A percentile compares a stretch with the other conserved stretches of the same genome.
phyloP scores from a whole-genome alignment of 2,888 invertebrate species.

The Gibbula magus region DNA sequence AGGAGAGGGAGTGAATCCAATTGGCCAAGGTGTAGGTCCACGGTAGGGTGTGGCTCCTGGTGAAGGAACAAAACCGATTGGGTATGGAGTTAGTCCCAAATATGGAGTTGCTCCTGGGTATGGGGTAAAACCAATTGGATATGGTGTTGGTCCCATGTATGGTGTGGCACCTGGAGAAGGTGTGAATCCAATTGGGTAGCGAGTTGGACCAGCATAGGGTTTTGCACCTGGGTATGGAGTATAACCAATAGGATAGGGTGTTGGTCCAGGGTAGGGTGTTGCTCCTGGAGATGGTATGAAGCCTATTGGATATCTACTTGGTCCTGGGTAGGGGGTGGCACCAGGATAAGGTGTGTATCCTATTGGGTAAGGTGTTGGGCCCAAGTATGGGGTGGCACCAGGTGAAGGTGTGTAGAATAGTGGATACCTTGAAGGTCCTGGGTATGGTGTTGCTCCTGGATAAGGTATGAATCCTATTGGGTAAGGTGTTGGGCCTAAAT shows the following conservation, averaged over 20 bases:
- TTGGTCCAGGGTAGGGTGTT: not conserved
- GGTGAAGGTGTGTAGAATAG: not conserved
- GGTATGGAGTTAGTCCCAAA: not conserved
- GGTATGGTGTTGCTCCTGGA: constrained; percentile 21
- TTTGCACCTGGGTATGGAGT: not conserved
- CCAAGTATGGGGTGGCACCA: not conserved
- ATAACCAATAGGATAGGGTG: not conserved
- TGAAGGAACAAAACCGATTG: not conserved
- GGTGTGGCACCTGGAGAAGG: not conserved
- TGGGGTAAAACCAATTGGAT: not conserved
- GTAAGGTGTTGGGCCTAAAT: constrained; percentile 4
- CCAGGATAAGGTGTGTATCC: not conserved
- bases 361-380: not conserved
- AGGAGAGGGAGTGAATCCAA: constrained; percentile 6
- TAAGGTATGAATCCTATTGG: constrained; percentile 25
- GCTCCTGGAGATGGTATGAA: constrained; percentile 3
- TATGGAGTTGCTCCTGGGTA: not conserved
- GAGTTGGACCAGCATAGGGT: not conserved
- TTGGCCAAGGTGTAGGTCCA: not conserved
- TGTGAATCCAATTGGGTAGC: not conserved
- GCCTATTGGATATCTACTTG: not conserved
- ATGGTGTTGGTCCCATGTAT: not conserved
- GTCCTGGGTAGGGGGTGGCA: not conserved
- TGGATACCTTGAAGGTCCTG: constrained; percentile 38
- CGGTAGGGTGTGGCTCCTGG: constrained; percentile 11